Base-by-base conservation (phyloP, 2,888 invertebrate genomes). In the Thysanoteuthis rhombus region DNA sequence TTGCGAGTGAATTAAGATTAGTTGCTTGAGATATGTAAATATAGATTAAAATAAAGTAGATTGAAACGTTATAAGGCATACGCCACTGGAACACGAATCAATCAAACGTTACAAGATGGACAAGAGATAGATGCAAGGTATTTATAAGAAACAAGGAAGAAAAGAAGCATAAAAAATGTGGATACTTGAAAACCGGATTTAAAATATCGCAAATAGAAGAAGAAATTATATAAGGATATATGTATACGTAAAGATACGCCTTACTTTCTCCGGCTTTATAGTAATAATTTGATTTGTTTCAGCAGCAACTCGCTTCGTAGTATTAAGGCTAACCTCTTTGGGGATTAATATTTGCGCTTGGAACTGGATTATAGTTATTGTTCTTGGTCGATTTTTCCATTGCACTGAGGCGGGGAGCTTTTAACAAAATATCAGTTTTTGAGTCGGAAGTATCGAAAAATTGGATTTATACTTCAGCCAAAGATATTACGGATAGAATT, bases 11-110 rank as follows among this genome's bases (percentile, higher is more conserved):
- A n/a, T 75, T n/a, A 75, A 75, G 75, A 75, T 75, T 75, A 75
- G 75, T 36, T 75, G 75, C 75, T 75, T 75, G n/a, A 19, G 75
- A 75, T 75, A 75, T 75, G 75, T 75, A 75, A 75, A 75, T 75
- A 75, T 75, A 75, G 75, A 75, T 75, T 75, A 75, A 75, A 75
- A 75, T 75, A 75, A 75, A 75, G 75, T 75, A n/a, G 75, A 75
- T 75, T n/a, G 75, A 12, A 75, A 75, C 75, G 75, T 36, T 75
- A 36, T 36, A 75, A 75, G 75, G 75, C n/a, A 75, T 6, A n/a
- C 75, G n/a, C 75, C 75, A 36, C 36, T 75, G n/a, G 36, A 75
- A 75, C n/a, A 75, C n/a, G n/a, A 75, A 75, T 75, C 75, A 75
- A 75, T 75, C 75, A 75, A 75, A 75, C n/a, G 19, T n/a, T 75